Conservation (phyloP, 2,888 invertebrate genomes). For the Sthenelais limicola region DNA sequence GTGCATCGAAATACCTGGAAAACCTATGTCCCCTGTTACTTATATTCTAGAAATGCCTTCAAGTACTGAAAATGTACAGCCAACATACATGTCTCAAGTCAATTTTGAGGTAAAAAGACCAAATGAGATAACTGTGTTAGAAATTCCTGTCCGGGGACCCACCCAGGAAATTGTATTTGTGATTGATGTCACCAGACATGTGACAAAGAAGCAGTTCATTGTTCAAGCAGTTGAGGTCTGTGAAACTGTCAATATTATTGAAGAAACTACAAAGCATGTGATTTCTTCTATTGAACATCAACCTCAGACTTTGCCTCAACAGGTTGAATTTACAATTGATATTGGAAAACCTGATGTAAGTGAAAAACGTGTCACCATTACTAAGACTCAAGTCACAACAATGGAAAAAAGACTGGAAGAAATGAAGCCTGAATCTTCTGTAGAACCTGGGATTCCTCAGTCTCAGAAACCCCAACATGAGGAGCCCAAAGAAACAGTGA, state of each 20-base stretch:
- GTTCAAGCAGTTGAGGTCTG: not conserved
- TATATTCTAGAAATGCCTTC: not conserved
- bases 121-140: constrained; percentile 6
- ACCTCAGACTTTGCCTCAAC: not conserved
- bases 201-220: not conserved
- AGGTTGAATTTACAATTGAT: not conserved
- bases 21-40: not conserved
- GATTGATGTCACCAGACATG: constrained; percentile 6
- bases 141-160: not conserved
- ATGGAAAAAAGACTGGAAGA: not conserved
- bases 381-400: not conserved
- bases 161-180: constrained; percentile 8
- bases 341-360: not conserved
- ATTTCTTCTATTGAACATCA: not conserved
- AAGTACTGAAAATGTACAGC: constrained; percentile 8
- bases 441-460: too few species aligned
- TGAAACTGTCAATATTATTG: not conserved
- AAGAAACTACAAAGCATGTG: not conserved
- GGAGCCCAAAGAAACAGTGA: too few species aligned
- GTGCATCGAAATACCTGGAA: not conserved
- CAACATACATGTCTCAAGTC: not conserved
- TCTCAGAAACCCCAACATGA: too few species aligned
- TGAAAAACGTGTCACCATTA: not conserved
- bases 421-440: not conserved
- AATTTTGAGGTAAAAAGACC: constrained; percentile 15